phyloP scores from a whole-genome alignment of 2,113 vertebrate genomes.

The Podocnemis expansa region DNA sequence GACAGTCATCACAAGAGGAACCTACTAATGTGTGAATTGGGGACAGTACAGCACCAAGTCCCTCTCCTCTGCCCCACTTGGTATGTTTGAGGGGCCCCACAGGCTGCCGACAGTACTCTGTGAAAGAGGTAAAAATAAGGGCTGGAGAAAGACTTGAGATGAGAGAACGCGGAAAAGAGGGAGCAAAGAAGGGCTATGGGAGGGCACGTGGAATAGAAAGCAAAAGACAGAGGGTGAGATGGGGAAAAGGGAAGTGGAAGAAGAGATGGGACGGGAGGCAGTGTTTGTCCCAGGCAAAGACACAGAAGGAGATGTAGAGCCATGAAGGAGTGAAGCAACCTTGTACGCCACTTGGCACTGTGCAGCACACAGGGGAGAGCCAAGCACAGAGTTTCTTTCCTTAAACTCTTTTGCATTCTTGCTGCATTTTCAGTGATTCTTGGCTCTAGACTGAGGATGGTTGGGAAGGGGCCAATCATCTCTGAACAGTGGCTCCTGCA shows the following conservation, averaged over 20 bases:
- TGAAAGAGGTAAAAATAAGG: background rate
- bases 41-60: background rate
- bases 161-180: background rate
- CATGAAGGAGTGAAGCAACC: background rate
- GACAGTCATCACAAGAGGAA: accelerated
- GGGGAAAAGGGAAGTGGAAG: background rate
- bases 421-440: background rate
- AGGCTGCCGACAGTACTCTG: background rate
- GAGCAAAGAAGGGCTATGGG: background rate
- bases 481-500: background rate
- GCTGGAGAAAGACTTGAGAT: background rate
- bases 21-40: background rate
- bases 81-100: background rate
- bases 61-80: background rate
- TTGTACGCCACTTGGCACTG: background rate
- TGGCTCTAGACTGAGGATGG: background rate
- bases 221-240: background rate
- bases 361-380: background rate
- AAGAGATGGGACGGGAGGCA: background rate
- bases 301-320: background rate
- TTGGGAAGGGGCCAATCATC: background rate
- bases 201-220: too few species aligned
- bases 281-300: too few species aligned
- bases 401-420: background rate
- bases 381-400: too few species aligned